phyloP scores from a whole-genome alignment of 35 echinoderm and acorn worm species.

The Nesometra sesokonis region DNA sequence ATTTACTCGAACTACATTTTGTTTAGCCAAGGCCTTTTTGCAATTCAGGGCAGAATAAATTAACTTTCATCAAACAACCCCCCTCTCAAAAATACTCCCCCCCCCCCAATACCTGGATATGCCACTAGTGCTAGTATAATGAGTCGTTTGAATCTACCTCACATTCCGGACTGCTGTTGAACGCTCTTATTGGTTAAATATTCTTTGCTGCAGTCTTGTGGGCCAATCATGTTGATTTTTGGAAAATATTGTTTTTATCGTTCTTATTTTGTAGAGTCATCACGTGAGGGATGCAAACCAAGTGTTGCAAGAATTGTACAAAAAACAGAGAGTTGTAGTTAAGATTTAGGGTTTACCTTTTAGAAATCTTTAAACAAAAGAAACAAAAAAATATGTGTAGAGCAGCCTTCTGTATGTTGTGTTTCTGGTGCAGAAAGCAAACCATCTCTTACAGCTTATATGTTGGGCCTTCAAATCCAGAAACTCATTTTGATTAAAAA shows the following conservation, averaged over 20 bases:
- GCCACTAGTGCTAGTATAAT: neutral
- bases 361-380: neutral
- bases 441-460: neutral
- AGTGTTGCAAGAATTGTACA: neutral
- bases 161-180: neutral
- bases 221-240: neutral
- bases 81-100: no score
- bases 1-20: no score
- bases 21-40: no score
- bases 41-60: no score
- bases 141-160: neutral
- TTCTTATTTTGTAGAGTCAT: neutral
- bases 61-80: no score
- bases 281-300: neutral
- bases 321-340: neutral
- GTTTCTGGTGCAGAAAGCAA: neutral
- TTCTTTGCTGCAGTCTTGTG: neutral
- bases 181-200: neutral
- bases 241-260: neutral
- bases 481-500: conserved; percentile 1
- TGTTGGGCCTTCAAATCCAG: neutral
- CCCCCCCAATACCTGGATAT: no score
- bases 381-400: neutral
- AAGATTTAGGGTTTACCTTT: neutral
- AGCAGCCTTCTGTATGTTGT: neutral